Evolutionary conservation across 1,140 invertebrate species (phyloP), one percentile per base, ranked within the genome.

Genomic region (Aphelinus atriplicis): DNA sequence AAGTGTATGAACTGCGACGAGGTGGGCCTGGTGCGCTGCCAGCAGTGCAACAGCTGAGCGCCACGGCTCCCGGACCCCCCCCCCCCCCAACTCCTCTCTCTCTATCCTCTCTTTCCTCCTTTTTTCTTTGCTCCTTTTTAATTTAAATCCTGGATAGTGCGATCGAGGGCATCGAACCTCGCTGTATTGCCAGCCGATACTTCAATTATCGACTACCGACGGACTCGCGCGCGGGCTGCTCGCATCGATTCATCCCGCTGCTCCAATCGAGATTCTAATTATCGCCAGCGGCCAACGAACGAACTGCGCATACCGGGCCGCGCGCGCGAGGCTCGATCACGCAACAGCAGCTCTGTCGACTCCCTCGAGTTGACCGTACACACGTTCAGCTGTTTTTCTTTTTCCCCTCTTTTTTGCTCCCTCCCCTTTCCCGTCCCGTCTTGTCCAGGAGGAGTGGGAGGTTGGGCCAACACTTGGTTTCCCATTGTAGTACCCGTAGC

Each of bases 1-100:
- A 96, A 97, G 79, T 98, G 97, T 87, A 97, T 97, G 93, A 95
- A 95, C 81, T 98, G 97, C 88, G 95, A 98, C 82, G 96, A 97
- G 88, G 96, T 96, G 7, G 97, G 96, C 51, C 89, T 98, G 7
- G 93, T 98, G 3, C 91, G 92, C 77, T 98, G 97, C 87, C 92
- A 93, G 71, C 90, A 92, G 64, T 98, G 96, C 86, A n/a, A 46
- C 47, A 65, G 63, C 26, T 63, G 6, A n/a, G 26, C 47, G 47
- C 48, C 43, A 65, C 63, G 50, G n/a, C 48, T 63, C 61, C 45
- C 9, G 42, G 58, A 60, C 26, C 26, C 42, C 2, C 1, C 56
- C 56, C 9, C 57, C 58, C 58, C 42, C 42, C 4, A 7, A 43
- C 26, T 45, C 6, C 58, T 43, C 9, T 7, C 45, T 9, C 3